Base-by-base conservation (phyloP, 2,797 vertebrate species). In the Orestias chungarensis region DNA sequence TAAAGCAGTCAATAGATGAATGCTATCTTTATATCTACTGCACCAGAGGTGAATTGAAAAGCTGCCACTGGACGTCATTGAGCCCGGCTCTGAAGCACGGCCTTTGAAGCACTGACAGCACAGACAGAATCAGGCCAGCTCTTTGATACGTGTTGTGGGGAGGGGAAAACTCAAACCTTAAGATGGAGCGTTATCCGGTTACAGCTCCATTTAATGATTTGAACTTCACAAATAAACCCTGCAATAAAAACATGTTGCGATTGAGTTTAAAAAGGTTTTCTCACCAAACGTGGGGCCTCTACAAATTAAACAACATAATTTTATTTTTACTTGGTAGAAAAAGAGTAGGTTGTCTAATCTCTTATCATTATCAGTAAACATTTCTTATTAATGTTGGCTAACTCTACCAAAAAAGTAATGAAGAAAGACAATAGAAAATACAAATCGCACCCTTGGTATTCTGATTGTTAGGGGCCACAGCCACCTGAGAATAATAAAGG, bases 21-120 rank as follows among this genome's bases (percentile, higher is more conserved):
- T 92, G 87, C 88, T 90, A 92, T 92, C 92, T 91, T 92, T 91
- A 89, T 91, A 91, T 92, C 91, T 87, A 67, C 89, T 82, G 86
- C 88, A 90, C 89, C 91, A 91, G 89, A 92, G 91, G 93, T 92
- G 92, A 91, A 91, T 88, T 92, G 90, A 92, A 92, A 91, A 84
- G 78, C 78, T 89, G 87, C 90, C 91, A 91, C 86, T 85, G 88
- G 78, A 91, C 83, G 88, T 91, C 91, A 90, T 82, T 68, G 84
- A 88, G 86, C 82, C 73, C 67, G 44, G 11, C 82, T 80, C 84
- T 87, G 84, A 88, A 90, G 81, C 79, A 40, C 78, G 35, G 82
- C 71, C 88, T 92, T 92, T 93, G 88, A 93, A 92, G 81, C 82
- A 71, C 69, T 89, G 88, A 91, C 88, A 85, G 88, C 71, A 67